Base-by-base conservation (phyloP, 1,140 invertebrate genomes). In the Carcinoscorpius rotundicauda region DNA sequence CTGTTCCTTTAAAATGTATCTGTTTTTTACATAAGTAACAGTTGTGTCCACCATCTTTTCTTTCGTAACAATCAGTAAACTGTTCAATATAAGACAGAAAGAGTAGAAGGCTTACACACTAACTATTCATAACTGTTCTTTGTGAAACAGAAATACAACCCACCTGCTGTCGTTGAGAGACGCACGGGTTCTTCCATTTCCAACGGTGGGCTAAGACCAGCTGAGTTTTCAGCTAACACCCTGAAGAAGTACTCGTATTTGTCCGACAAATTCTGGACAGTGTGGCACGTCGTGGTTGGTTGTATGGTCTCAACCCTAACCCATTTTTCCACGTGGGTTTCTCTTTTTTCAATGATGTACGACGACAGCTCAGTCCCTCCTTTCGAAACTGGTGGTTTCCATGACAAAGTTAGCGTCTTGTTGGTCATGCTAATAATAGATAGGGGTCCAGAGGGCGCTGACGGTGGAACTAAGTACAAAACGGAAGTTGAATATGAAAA, bases 111-210 rank as follows among this genome's bases (percentile, higher is more conserved):
- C 29, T 29, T 29, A 29, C 29, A 1, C 29, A 29, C 29, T 29
- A 29, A 29, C 29, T 29, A 29, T 29, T 52, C 52, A 48, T 11
- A 49, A 4, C 10, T 49, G 60, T 49, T 71, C n/a, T 59, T 10
- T 51, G 29, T 59, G 52, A 51, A 49, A 9, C 52, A 29, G 10
- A 8, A 11, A 8, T 11, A 29, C 11, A 71, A 85, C 88, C 87
- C 80, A 97, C 93, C 93, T 71, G 94, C 95, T 80, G 95, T 91
- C 76, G 92, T 93, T 79, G 93, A 91, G 11, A 98, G 83, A 67
- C 85, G 83, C 53, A 97, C 85, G 5, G 78, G 69, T 65, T 84
- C 81, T 68, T 89, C 88, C 52, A 91, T 88, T 69, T 84, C 81
- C 9, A 88, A 82, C 61, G 89, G 86, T 71, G 85, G 81, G 75